A percentile compares a stretch with the other conserved stretches of the same genome.
phyloP scores from a whole-genome alignment of 2,113 vertebrate species.

The Spilogale gracilis region DNA sequence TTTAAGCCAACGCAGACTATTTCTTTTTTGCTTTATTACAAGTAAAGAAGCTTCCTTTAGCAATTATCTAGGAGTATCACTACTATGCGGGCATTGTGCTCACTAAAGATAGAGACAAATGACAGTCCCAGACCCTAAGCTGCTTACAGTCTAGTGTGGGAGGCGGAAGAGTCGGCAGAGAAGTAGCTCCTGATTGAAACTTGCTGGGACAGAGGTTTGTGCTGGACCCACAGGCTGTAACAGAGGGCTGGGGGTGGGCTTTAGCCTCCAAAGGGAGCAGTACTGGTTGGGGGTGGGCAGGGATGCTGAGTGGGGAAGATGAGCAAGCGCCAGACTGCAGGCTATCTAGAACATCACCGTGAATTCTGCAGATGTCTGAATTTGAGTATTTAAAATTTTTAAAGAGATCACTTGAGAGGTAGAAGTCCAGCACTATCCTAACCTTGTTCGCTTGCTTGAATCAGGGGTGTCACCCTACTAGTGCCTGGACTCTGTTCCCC shows the following conservation, averaged over 20 bases:
- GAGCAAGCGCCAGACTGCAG: neutral
- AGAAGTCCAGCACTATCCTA: neutral
- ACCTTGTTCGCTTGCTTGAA: neutral
- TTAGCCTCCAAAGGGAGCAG: neutral
- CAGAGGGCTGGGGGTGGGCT: neutral
- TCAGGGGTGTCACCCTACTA: accelerated
- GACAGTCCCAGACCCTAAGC: neutral
- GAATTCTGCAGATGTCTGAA: neutral
- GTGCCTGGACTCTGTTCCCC: neutral
- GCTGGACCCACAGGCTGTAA: neutral
- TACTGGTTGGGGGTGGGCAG: neutral
- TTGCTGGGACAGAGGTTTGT: neutral
- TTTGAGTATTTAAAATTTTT: neutral
- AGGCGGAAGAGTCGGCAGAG: neutral
- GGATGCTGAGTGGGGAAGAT: neutral
- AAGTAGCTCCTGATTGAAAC: neutral
- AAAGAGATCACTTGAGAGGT: neutral
- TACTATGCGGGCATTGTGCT: neutral
- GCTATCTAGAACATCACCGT: neutral
- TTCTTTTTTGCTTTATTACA: slow-evolving; percentile 65
- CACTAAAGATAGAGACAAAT: slow-evolving; percentile 23
- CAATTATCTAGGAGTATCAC: slow-evolving; percentile 17
- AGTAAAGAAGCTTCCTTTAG: slow-evolving; percentile 12
- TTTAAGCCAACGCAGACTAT: neutral
- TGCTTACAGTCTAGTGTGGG: neutral